phyloP scores from a whole-genome alignment of 2,888 invertebrate genomes.

The Selenia dentaria region DNA sequence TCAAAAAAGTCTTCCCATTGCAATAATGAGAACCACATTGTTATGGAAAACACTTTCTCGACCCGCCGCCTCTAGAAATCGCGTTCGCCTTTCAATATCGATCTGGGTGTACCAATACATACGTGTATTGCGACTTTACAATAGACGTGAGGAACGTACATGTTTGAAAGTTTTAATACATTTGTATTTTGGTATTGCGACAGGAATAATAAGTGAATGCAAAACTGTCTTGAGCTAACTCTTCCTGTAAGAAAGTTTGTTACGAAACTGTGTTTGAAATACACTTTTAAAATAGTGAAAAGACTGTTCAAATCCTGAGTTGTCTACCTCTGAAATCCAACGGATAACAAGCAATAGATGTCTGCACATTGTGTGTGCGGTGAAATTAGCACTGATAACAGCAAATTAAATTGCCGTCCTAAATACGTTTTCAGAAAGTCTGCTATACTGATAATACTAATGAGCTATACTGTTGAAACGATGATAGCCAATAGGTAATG shows the following conservation, averaged over 20 bases:
- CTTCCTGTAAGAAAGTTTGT: constrained; percentile 11
- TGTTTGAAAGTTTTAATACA: background rate
- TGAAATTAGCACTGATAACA: no score
- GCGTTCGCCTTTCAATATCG: constrained; percentile 37
- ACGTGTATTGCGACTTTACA: background rate
- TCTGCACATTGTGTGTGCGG: no score
- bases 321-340: no score
- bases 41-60: constrained; percentile 36
- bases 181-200: constrained; percentile 15
- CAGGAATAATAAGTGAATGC: constrained; percentile 4
- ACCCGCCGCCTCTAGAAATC: constrained; percentile 27
- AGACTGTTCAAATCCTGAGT: no score
- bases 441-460: no score
- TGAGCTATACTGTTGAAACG: no score
- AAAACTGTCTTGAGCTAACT: background rate
- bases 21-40: constrained; percentile 34
- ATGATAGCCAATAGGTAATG: no score
- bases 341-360: no score
- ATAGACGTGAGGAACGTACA: constrained; percentile 8
- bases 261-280: no score
- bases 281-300: no score
- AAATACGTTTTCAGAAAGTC: no score
- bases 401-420: no score
- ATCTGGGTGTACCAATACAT: constrained; percentile 2
- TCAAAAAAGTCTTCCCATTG: constrained; percentile 12